Conservation (phyloP, 2,113 vertebrate genomes). For the Triplophysa rosa region DNA sequence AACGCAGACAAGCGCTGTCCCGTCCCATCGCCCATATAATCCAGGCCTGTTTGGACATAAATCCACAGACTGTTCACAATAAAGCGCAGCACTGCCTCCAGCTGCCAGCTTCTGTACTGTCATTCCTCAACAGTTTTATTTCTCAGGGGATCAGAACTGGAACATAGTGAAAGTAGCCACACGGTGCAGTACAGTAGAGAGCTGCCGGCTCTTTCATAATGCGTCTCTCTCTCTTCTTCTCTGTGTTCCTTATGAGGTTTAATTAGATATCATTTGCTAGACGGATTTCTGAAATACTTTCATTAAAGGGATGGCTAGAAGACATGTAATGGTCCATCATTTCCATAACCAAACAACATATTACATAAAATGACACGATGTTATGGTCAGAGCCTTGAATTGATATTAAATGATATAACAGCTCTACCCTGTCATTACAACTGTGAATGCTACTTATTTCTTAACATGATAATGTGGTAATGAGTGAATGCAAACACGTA, state of each 20-base stretch:
- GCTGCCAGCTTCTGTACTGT: slow-evolving; percentile 9
- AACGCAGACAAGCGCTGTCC: neutral
- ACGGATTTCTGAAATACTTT: slow-evolving; percentile 43
- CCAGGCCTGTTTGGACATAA: slow-evolving; percentile 3
- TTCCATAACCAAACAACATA: slow-evolving; percentile 5
- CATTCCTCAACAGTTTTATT: slow-evolving; percentile 10
- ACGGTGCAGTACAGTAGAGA: slow-evolving; percentile 3
- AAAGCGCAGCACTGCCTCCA: neutral
- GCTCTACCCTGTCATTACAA: neutral
- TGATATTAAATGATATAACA: neutral
- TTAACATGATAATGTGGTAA: neutral
- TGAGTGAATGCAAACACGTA: neutral
- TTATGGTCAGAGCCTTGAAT: neutral
- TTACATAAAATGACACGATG: neutral
- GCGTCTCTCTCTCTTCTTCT: neutral
- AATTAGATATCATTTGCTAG: slow-evolving; percentile 61
- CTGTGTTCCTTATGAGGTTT: slow-evolving; percentile 40
- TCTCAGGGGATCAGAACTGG: slow-evolving; percentile 23
- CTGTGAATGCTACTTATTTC: neutral
- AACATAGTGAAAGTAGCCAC: neutral
- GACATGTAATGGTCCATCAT: neutral
- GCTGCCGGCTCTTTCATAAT: slow-evolving; percentile 9
- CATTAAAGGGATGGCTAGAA: neutral
- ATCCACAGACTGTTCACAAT: slow-evolving; percentile 6
- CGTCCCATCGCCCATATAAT: neutral